Evolutionary conservation across 2,888 invertebrate genomes (phyloP).

Genomic region (Stenotaenia linearis): DNA sequence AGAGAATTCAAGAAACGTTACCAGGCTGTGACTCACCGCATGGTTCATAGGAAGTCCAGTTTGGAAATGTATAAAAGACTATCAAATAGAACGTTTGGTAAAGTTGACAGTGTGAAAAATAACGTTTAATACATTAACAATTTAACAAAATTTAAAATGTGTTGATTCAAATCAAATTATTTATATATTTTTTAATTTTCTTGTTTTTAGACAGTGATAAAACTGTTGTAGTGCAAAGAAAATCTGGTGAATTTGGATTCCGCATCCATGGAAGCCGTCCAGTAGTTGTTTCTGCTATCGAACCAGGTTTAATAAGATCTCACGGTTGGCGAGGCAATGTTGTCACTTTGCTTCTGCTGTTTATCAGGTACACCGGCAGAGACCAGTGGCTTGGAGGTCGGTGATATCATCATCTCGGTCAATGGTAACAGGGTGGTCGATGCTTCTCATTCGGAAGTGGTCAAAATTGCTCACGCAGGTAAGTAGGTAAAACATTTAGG

Average conservation of each 20-base stretch:
- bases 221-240: conserved; percentile 72
- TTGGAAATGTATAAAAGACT: conserved; percentile 83
- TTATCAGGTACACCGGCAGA: conserved; percentile 74
- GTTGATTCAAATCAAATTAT: background rate
- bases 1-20: conserved; percentile 77
- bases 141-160: background rate
- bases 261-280: conserved; percentile 92
- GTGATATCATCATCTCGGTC: conserved; percentile 86
- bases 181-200: conserved; percentile 32
- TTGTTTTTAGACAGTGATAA: conserved; percentile 73
- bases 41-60: conserved; percentile 83
- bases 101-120: background rate
- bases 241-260: conserved; percentile 84
- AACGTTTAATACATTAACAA: background rate
- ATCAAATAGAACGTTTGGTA: conserved; percentile 75
- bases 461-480: conserved; percentile 83
- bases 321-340: background rate
- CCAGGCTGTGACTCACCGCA: conserved; percentile 77
- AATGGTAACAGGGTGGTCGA: conserved; percentile 87
- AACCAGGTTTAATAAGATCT: conserved; percentile 56
- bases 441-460: conserved; percentile 87
- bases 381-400: conserved; percentile 83
- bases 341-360: background rate
- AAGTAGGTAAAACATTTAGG: background rate
- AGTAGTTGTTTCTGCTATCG: conserved; percentile 92